These are phyloP conservation scores for Carcharodon carcharias DNA, from an alignment of 2,797 vertebrate genomes.

Conservation along the genomic window DNA sequence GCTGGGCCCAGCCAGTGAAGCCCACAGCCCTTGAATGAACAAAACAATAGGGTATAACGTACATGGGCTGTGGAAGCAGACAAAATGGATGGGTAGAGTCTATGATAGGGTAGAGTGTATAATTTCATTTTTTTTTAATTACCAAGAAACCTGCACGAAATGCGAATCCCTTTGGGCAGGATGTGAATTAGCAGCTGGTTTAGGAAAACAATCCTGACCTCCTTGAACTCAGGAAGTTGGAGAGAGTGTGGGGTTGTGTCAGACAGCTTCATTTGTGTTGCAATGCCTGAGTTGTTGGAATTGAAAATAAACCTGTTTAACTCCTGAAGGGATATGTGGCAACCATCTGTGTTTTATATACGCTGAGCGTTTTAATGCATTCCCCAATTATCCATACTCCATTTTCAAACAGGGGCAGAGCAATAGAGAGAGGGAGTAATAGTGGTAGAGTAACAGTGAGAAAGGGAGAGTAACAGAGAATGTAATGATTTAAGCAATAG, in stretches of 20 bases:
- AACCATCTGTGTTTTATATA: not conserved
- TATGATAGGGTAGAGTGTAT: not conserved
- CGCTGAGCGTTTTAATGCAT: not conserved
- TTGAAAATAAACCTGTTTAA: not conserved
- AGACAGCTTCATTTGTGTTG: not conserved
- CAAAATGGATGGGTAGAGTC: not conserved
- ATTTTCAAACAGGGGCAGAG: not conserved
- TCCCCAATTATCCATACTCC: not conserved
- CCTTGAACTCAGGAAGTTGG: slow-evolving; percentile 9
- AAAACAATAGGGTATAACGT: not conserved
- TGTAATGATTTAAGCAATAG: not conserved
- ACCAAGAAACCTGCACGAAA: not conserved
- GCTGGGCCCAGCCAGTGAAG: not conserved
- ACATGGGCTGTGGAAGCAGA: not conserved
- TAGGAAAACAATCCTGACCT: slow-evolving; percentile 12
- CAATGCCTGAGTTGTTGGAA: not conserved
- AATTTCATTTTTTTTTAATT: not conserved
- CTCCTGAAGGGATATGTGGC: not conserved
- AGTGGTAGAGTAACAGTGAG: not conserved
- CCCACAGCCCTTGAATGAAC: not conserved
- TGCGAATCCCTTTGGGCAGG: not conserved
- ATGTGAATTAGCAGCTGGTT: not conserved
- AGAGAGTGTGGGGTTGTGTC: not conserved
- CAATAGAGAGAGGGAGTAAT: not conserved
- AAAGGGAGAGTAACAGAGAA: not conserved